A percentile compares a stretch with the other conserved stretches of the same genome.
phyloP scores from a whole-genome alignment of 2,113 vertebrate species.

The Climacteris rufus region DNA sequence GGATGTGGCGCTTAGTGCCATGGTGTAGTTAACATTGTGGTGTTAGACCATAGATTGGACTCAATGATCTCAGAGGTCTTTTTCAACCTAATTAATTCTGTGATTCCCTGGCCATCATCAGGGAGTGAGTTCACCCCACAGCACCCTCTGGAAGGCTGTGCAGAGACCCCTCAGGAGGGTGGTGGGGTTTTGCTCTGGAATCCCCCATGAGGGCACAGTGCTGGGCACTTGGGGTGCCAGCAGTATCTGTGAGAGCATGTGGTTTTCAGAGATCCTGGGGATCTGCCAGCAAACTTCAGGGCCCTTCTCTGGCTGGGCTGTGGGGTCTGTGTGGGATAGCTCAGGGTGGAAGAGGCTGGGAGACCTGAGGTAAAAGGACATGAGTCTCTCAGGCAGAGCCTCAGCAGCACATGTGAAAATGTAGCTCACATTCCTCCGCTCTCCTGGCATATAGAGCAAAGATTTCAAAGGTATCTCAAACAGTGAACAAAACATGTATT shows the following conservation, averaged over 20 bases:
- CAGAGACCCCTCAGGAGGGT: rapidly evolving
- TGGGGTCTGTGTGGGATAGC: rapidly evolving
- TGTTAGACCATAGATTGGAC: neutral
- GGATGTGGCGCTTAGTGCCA: neutral
- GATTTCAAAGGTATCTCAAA: neutral
- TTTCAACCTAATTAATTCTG: neutral
- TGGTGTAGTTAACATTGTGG: neutral
- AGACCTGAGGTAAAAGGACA: neutral
- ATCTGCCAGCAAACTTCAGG: neutral
- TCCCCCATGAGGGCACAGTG: rapidly evolving
- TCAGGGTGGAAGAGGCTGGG: rapidly evolving
- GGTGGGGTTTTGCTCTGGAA: rapidly evolving
- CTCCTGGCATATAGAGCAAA: neutral
- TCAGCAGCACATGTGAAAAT: rapidly evolving
- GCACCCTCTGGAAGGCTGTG: too few relatives aligned
- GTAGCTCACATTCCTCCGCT: rapidly evolving
- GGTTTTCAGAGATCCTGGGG: neutral
- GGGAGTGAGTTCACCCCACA: neutral
- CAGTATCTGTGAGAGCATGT: rapidly evolving
- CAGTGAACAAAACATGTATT: neutral
- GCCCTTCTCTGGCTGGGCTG: rapidly evolving
- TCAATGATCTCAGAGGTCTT: neutral
- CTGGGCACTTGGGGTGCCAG: rapidly evolving
- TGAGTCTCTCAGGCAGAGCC: rapidly evolving
- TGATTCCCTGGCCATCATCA: rapidly evolving